A percentile compares a stretch with the other conserved stretches of the same genome.
phyloP scores from a whole-genome alignment of 2,113 vertebrate genomes.

The Syngnathus typhle region DNA sequence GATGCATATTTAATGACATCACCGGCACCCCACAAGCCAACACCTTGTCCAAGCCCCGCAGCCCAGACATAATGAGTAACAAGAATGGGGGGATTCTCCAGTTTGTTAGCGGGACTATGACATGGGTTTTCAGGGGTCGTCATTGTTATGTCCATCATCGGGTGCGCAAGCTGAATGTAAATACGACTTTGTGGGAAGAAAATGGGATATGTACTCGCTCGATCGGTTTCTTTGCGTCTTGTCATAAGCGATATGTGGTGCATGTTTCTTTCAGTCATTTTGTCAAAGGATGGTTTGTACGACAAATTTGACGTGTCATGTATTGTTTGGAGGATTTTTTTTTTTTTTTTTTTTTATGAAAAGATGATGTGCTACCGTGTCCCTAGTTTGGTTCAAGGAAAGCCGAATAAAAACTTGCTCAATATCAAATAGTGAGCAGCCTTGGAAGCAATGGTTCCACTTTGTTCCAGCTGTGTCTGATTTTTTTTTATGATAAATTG shows the following conservation, averaged over 20 bases:
- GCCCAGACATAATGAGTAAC: slow-evolving; percentile 17
- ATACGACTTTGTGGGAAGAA: slow-evolving; percentile 9
- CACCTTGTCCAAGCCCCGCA: not conserved
- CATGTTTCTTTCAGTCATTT: not conserved
- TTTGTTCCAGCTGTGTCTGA: not conserved
- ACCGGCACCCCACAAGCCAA: not conserved
- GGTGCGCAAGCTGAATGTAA: slow-evolving; percentile 4
- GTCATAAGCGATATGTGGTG: not conserved
- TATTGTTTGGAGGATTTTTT: not conserved
- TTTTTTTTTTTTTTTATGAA: not conserved
- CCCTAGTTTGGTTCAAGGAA: not conserved
- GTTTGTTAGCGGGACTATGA: slow-evolving; percentile 12
- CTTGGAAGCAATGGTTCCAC: not conserved
- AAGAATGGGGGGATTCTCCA: slow-evolving; percentile 11
- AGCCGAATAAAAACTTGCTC: not conserved
- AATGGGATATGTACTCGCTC: not conserved
- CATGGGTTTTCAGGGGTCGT: slow-evolving; percentile 4
- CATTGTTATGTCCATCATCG: slow-evolving; percentile 7
- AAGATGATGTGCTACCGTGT: not conserved
- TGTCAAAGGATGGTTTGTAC: not conserved
- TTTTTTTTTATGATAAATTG: not conserved
- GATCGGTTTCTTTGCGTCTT: not conserved
- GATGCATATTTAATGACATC: slow-evolving; percentile 36
- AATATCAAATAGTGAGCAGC: not conserved
- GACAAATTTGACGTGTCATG: not conserved